These are phyloP conservation scores for Catalaphyllia jardinei DNA, from an alignment of 64 coral and sea anemone species.

Conservation along the genomic window DNA sequence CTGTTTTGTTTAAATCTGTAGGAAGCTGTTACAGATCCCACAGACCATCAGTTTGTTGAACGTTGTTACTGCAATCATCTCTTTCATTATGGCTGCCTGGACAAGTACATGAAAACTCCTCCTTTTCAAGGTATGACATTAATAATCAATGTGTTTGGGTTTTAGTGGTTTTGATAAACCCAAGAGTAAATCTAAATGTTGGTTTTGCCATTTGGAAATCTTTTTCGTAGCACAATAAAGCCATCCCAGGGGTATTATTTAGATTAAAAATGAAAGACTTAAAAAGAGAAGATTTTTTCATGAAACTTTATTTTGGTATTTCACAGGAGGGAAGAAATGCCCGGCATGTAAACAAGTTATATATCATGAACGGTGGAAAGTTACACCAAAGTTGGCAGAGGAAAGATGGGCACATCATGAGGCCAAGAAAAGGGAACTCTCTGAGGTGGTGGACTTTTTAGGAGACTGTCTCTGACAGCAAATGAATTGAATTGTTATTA, in stretches of 20 bases:
- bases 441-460: constrained; percentile 95
- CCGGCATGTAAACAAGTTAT: constrained; percentile 79
- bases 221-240: too few relatives aligned
- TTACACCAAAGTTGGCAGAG: constrained; percentile 87
- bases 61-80: constrained; percentile 93
- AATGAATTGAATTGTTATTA: too few relatives aligned
- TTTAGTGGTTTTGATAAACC: too few relatives aligned
- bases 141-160: too few relatives aligned
- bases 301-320: neutral
- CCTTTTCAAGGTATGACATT: constrained; percentile 85
- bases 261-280: too few relatives aligned
- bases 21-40: constrained; percentile 71
- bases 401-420: constrained; percentile 96
- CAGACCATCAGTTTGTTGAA: constrained; percentile 75
- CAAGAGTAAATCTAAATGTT: too few relatives aligned
- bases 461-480: constrained; percentile 71
- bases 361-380: constrained; percentile 93
- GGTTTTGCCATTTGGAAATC: too few relatives aligned
- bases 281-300: neutral
- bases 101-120: constrained; percentile 97
- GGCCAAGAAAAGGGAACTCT: constrained; percentile 89
- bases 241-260: too few relatives aligned
- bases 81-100: constrained; percentile 90
- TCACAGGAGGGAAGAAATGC: constrained; percentile 90
- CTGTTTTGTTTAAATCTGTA: constrained; percentile 30